Percentiles rank a stretch among this genome's conserved stretches.
Evolutionary conservation across 35 echinoderm and acorn worm species (phyloP).

Genomic region (Ptychodera flava): DNA sequence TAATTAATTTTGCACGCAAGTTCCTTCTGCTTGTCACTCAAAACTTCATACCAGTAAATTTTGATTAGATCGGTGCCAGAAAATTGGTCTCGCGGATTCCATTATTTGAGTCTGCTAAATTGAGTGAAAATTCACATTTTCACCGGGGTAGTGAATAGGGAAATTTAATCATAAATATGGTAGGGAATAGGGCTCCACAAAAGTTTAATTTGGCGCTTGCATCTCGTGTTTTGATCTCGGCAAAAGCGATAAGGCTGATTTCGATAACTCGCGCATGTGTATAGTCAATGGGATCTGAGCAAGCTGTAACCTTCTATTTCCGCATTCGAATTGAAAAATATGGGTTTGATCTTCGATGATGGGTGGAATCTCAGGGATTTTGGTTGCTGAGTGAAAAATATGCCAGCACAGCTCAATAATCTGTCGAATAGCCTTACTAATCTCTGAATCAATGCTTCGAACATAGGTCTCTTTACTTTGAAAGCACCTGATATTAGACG

Average conservation of each 20-base stretch:
- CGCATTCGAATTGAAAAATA: not conserved
- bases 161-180: conserved; percentile 2
- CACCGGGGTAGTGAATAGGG: not conserved
- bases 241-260: not conserved
- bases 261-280: not conserved
- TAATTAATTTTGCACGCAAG: conserved; percentile 1
- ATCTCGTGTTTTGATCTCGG: not conserved
- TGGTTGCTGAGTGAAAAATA: too few relatives aligned
- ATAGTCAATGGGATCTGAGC: not conserved
- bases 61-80: not conserved
- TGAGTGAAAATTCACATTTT: not conserved
- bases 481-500: too few relatives aligned
- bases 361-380: too few relatives aligned
- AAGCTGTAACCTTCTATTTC: not conserved
- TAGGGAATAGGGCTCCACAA: not conserved
- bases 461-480: too few relatives aligned
- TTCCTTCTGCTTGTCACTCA: not conserved
- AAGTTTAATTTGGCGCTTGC: not conserved
- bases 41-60: not conserved
- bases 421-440: too few relatives aligned
- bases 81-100: not conserved
- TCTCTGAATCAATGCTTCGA: too few relatives aligned
- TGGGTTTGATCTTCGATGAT: too few relatives aligned
- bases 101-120: not conserved
- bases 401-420: too few relatives aligned